Base-by-base conservation (phyloP, 2,888 invertebrate species). In the Cephus pygmeus region DNA sequence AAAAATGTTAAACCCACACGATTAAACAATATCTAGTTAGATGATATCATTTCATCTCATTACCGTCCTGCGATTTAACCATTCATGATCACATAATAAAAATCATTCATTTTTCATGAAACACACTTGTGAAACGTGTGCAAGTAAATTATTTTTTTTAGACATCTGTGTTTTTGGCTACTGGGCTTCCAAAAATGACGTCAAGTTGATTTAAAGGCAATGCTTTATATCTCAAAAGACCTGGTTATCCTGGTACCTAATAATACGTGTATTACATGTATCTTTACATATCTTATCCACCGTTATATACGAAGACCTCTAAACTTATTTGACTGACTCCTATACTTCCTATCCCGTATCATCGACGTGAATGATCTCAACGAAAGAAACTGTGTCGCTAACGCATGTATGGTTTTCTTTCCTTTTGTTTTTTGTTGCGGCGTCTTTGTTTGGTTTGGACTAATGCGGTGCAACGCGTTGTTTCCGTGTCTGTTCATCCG, bases 371-470 rank as follows among this genome's bases (percentile, higher is more conserved):
- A 23, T 56, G 23, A 56, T 56, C 56, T 23, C 56, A 23, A 56
- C 15, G 40, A 23, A 56, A 23, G 56, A 56, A 23, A 56, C 23
- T 56, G 3, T 79, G 75, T 88, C 83, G 85, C 83, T 89, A 88
- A 89, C 85, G 85, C 84, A 84, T 85, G 85, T 85, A 77, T 89
- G 84, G 82, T 87, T 87, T 76, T 56, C 56, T 76, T 84, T 84
- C 82, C 76, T 87, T 88, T 85, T 87, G 81, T 78, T 85, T 88
- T 87, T 86, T 86, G 85, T 87, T 87, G 85, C 86, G 85, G 85
- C 86, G 80, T 87, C 85, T 85, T 86, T 85, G 81, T 87, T 88
- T 89, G 86, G 86, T 90, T 88, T 86, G 89, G 87, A 88, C 87
- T 89, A 88, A 88, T 84, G 85, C 83, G 85, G 88, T 84, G 85